Evolutionary conservation across 2,797 vertebrate species (phyloP).

Genomic region (Jordanella pulchra): DNA sequence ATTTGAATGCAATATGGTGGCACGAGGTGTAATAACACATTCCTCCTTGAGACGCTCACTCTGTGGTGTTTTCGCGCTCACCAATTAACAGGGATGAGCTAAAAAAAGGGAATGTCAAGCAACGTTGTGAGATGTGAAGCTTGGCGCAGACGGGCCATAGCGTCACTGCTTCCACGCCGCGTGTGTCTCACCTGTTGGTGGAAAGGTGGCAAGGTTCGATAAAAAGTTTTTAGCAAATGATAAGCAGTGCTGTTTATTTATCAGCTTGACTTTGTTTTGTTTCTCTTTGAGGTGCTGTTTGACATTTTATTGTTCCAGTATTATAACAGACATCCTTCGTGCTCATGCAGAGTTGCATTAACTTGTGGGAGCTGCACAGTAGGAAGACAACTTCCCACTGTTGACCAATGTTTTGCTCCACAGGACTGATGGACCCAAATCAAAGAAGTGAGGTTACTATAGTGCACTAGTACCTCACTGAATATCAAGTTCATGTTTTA

Average conservation of each 20-base stretch:
- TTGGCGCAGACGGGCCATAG: slow-evolving; percentile 20
- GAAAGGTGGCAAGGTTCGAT: not conserved
- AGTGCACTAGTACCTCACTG: slow-evolving; percentile 44
- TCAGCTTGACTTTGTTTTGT: slow-evolving; percentile 7
- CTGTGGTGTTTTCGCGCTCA: slow-evolving; percentile 61
- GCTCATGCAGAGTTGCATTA: slow-evolving; percentile 39
- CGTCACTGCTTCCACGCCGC: slow-evolving; percentile 16
- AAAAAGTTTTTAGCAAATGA: not conserved
- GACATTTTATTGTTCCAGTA: slow-evolving; percentile 40
- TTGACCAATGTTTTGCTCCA: slow-evolving; percentile 34
- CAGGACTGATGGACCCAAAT: slow-evolving; percentile 37
- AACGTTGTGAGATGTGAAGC: slow-evolving; percentile 25
- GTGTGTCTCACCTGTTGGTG: slow-evolving; percentile 27
- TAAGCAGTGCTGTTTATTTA: slow-evolving; percentile 14
- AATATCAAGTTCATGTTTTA: slow-evolving; percentile 53
- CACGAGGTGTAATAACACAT: slow-evolving; percentile 68
- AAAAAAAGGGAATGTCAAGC: slow-evolving; percentile 62
- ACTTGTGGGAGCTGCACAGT: slow-evolving; percentile 36
- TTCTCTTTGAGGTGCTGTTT: not conserved
- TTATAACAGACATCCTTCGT: slow-evolving; percentile 38
- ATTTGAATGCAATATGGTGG: slow-evolving; percentile 44
- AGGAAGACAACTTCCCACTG: slow-evolving; percentile 15
- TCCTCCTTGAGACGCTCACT: slow-evolving; percentile 44
- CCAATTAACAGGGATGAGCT: slow-evolving; percentile 73
- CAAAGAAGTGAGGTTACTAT: slow-evolving; percentile 46